Evolutionary conservation across 2,888 invertebrate genomes (phyloP), one percentile per base, ranked within the genome.

Genomic region (Limnephilus marmoratus): DNA sequence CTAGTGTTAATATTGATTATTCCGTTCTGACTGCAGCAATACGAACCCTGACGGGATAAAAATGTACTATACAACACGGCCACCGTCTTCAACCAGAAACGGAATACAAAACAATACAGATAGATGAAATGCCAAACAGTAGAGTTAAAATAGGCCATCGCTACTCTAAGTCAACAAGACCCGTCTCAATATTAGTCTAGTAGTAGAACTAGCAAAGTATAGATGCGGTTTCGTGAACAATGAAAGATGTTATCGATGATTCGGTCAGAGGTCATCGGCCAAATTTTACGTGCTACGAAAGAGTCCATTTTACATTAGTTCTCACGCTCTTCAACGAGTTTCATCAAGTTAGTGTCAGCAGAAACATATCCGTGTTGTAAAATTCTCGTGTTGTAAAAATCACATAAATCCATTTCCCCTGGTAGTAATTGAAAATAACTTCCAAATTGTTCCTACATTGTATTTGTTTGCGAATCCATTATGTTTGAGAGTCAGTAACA

Each of bases 391-490:
- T 83, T 37, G 83, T 90, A 81, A 81, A 90, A 81, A 41, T 90
- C 90, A 81, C 90, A 90, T 90, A 90, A 90, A 90, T 81, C 81
- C 41, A 45, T 81, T 82, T 9, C 90, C 90, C 41, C 15, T 31
- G 24, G 5, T 81, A 29, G 41, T 90, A 81, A 90, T 90, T 90
- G 90, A 90, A 90, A 90, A 81, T 37, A 90, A 45, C 90, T 81
- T 41, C 37, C 7, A 88, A 68, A 37, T 24, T 88, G 37, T 80
- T 68, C 34, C 12, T 68, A 88, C 88, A 88, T 31, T 80, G 88
- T 68, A 68, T 68, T 68, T 68, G 68, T 88, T 29, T 34, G 83
- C 83, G 83, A 41, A 34, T 83, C 83, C 83, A 37, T 83, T 83
- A 83, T 37, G 83, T 7, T 83, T 9, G 83, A 24, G 34, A 41